Conservation (phyloP, 2,797 vertebrate species). For the Sebastes steindachneri region DNA sequence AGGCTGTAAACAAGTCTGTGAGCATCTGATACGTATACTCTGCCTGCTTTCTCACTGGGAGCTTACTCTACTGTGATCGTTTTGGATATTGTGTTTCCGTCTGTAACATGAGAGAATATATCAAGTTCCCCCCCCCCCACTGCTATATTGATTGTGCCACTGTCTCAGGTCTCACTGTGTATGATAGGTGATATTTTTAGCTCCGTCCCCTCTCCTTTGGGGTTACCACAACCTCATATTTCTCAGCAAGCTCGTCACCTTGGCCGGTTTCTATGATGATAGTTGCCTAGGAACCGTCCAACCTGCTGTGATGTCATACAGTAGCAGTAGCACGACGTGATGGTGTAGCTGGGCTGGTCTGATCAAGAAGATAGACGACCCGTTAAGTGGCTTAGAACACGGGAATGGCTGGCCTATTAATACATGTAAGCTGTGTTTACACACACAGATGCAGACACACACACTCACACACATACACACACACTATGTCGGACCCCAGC, state of each 20-base stretch:
- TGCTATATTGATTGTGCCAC: conserved; percentile 15
- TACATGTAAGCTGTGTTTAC: conserved; percentile 78
- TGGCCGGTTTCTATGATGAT: conserved; percentile 81
- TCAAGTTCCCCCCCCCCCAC: conserved; percentile 30
- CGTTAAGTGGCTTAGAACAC: conserved; percentile 78
- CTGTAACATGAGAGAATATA: conserved; percentile 52
- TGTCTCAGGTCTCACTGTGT: conserved; percentile 30
- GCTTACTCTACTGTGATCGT: conserved; percentile 15
- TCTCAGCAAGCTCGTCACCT: conserved; percentile 16
- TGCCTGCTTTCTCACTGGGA: neutral
- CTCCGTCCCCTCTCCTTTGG: conserved; percentile 33
- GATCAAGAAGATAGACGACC: conserved; percentile 66
- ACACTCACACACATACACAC: neutral
- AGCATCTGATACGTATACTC: conserved; percentile 29
- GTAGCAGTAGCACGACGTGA: conserved; percentile 69
- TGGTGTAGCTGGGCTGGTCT: conserved; percentile 63
- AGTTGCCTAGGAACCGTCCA: conserved; percentile 90
- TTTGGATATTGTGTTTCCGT: conserved; percentile 52
- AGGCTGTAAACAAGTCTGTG: conserved; percentile 7
- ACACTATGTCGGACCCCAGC: conserved; percentile 33
- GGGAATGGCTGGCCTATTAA: conserved; percentile 66
- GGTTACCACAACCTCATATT: conserved; percentile 69
- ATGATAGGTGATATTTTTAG: conserved; percentile 61
- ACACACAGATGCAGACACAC: conserved; percentile 19
- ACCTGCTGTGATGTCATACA: conserved; percentile 81